phyloP scores from a whole-genome alignment of 2,888 invertebrate genomes.

The Noctua janthina region DNA sequence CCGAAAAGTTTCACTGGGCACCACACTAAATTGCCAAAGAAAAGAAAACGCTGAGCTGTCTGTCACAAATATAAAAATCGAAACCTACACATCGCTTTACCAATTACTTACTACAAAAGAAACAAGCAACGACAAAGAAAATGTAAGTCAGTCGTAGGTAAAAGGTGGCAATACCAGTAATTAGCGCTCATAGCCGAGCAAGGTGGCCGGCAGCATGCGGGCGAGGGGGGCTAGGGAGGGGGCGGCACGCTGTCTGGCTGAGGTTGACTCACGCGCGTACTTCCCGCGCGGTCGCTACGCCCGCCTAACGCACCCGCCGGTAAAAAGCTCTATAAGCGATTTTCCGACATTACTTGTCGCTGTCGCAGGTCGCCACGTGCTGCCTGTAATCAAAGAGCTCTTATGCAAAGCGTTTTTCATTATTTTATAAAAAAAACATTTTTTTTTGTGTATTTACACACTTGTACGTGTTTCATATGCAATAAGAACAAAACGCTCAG shows the following conservation, averaged over 20 bases:
- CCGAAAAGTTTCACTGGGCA: background rate
- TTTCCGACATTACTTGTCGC: conserved; percentile 40
- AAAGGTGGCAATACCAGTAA: conserved; percentile 59
- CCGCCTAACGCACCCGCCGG: conserved; percentile 44
- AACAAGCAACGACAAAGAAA: conserved; percentile 44
- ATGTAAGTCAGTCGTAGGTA: conserved; percentile 35
- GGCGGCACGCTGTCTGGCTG: conserved; percentile 77
- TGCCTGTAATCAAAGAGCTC: conserved; percentile 10
- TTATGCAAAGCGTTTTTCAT: background rate
- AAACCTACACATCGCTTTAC: conserved; percentile 3
- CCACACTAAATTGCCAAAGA: background rate
- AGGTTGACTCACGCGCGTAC: conserved; percentile 76
- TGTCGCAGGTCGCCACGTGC: conserved; percentile 22
- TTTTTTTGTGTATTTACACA: background rate
- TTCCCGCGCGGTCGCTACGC: conserved; percentile 67
- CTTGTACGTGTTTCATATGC: background rate
- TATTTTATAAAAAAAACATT: background rate
- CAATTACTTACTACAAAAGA: conserved; percentile 34
- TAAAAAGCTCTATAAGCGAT: conserved; percentile 34
- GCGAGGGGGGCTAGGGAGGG: conserved; percentile 44
- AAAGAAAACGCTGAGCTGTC: conserved; percentile 1
- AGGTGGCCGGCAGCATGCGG: conserved; percentile 22
- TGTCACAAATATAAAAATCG: background rate
- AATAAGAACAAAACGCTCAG: conserved; percentile 5
- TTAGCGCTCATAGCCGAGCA: conserved; percentile 51